Evolutionary conservation across 2,888 invertebrate species (phyloP), one percentile per base, ranked within the genome.

Genomic region (Flexamia atlantica): DNA sequence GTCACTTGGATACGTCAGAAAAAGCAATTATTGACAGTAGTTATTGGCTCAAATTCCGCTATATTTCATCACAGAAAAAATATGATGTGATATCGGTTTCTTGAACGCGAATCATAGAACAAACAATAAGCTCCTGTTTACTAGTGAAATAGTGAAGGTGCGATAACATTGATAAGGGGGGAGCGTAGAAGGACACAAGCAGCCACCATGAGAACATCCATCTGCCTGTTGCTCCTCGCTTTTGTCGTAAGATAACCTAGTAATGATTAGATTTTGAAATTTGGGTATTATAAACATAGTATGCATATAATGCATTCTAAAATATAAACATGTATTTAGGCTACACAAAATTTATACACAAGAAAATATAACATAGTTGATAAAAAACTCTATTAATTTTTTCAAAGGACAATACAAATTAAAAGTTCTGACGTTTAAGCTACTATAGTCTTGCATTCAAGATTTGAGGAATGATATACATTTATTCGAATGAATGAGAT

Each of bases 151-250:
- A 53, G 20, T n/a, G 17, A 53, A 23, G 12, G 57, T 3, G 64
- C 1, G 64, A 64, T 64, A 64, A 64, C 3, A 28, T 3, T 28
- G 64, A 64, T 64, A 64, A 64, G 28, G 30, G 12, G 3, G 12
- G 28, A 14, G 7, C 30, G 64, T n/a, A 64, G 64, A 64, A 25
- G 2, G 30, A 3, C 2, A 12, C 64, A 30, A 64, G 64, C 3
- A 14, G 28, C 14, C 64, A 64, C 64, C 64, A 64, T 64, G 64
- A 64, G 28, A 64, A 28, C 64, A 28, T 25, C 28, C n/a, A 10
- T 64, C 64, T 64, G 64, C 28, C 64, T 64, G 64, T 28, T 64
- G 7, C 64, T 64, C 28, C 64, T 64, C 28, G 64, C 64, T 4
- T 28, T 28, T 30, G 14, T 64, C 4, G 64, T 64, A 64, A 64